Conservation (phyloP, 2,113 vertebrate species). For the Syngnathus typhle region DNA sequence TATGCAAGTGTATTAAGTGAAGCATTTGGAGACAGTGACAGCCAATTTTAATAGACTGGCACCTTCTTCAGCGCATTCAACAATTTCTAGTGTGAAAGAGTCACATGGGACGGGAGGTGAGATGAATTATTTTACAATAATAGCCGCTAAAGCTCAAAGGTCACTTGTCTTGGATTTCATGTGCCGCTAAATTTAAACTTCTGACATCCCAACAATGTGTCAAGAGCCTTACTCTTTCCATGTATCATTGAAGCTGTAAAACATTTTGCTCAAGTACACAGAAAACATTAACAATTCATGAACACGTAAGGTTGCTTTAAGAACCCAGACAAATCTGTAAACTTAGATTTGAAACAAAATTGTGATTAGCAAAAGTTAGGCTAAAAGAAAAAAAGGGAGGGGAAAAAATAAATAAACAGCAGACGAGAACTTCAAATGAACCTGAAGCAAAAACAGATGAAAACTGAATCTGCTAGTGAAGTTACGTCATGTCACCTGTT, state of each 20-base stretch:
- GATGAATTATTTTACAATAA: conserved; percentile 22
- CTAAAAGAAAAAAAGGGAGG: neutral
- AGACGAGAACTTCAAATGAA: conserved; percentile 11
- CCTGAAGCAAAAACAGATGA: conserved; percentile 2
- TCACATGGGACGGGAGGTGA: conserved; percentile 1
- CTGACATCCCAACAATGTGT: conserved; percentile 32
- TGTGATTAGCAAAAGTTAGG: neutral
- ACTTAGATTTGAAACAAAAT: neutral
- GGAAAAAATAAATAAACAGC: conserved; percentile 7
- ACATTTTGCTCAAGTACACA: conserved; percentile 1
- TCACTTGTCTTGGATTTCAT: conserved; percentile 59
- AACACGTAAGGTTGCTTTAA: neutral
- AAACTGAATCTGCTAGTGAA: conserved; percentile 1
- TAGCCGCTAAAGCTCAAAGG: conserved; percentile 40
- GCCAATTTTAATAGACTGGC: neutral
- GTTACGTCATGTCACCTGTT: conserved; percentile 29
- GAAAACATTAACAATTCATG: neutral
- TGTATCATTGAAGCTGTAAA: conserved; percentile 1
- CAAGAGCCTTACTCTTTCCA: conserved; percentile 6
- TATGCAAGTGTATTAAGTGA: neutral
- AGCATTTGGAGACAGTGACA: neutral
- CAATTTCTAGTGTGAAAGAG: conserved; percentile 12
- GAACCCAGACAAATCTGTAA: neutral
- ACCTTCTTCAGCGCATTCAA: neutral
- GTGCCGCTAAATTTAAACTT: conserved; percentile 60